Base-by-base conservation (phyloP, 2,113 vertebrate genomes). In the Solea senegalensis region DNA sequence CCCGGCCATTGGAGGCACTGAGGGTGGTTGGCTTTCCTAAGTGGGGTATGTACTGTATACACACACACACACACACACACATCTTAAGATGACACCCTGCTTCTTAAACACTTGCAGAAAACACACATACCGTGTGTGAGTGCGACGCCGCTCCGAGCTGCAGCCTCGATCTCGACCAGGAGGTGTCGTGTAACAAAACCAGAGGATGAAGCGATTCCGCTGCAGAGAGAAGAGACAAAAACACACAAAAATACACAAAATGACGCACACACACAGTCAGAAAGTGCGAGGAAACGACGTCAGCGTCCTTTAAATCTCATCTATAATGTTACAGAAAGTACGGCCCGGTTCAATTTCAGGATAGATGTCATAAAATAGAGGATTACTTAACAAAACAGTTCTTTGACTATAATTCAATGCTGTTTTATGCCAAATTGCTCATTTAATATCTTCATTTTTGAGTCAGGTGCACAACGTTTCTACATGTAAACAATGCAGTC, bases 1-100 rank as follows among this genome's bases (percentile, higher is more conserved):
- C 91, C 88, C 84, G 70, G 90, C 90, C 90, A 89, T 86, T 84
- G 85, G 80, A 85, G 81, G 81, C 88, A 86, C 69, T 65, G 83
- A 78, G 77, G 86, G 71, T 87, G 88, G 81, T 83, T 90, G 90
- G 82, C 82, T 86, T 84, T 85, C 72, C 57, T 84, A 81, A 89
- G 88, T 83, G 80, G 83, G 76, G 80, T 80, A 86, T 83, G 80
- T 43, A 61, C 52, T 9, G 66, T 78, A 65, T 69, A 68, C n/a
- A 78, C 64, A 40, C 69, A 83, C 52, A 65, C 60, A 58, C 74
- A 56, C 66, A 27, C 59, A 49, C 79, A 57, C 51, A 51, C 52
- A n/a, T 56, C 34, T 34, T 6, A 34, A 34, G 5, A 34, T 34
- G 34, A 34, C 34, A 34, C 34, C 34, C 34, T 34, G 34, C 34